Conservation (phyloP, 2,888 invertebrate genomes). For the Acronicta leporina region DNA sequence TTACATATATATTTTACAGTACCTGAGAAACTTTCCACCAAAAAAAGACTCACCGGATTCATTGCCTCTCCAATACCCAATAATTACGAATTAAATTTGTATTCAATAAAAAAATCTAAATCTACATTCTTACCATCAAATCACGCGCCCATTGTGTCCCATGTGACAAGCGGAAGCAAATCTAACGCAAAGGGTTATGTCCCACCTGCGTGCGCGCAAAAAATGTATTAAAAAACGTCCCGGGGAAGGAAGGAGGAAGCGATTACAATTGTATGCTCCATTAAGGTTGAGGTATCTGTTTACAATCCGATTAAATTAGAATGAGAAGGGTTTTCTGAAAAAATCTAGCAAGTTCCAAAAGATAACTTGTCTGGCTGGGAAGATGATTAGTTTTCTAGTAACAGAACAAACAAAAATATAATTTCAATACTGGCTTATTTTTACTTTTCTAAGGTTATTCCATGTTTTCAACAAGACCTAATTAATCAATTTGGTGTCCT, state of each 20-base stretch:
- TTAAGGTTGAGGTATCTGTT: slow-evolving; percentile 23
- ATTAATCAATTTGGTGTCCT: neutral
- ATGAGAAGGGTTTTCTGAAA: slow-evolving; percentile 10
- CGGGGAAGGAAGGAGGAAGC: slow-evolving; percentile 66
- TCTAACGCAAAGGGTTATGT: slow-evolving; percentile 73
- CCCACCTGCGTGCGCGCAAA: slow-evolving; percentile 78
- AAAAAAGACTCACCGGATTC: slow-evolving; percentile 26
- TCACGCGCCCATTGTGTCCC: slow-evolving; percentile 69
- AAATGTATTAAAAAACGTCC: slow-evolving; percentile 60
- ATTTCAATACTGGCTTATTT: neutral
- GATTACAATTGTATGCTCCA: slow-evolving; percentile 43
- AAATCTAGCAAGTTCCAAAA: too few relatives aligned
- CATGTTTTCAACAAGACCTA: neutral
- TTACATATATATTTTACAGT: too few relatives aligned
- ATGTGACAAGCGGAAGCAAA: slow-evolving; percentile 74
- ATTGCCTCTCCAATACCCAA: slow-evolving; percentile 18
- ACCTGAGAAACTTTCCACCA: neutral
- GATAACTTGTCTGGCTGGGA: too few relatives aligned
- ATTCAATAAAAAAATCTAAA: slow-evolving; percentile 36
- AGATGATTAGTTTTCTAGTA: neutral
- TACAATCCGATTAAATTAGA: slow-evolving; percentile 27
- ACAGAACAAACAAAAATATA: neutral
- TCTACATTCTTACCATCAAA: slow-evolving; percentile 62
- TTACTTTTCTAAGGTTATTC: neutral
- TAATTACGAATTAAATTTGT: slow-evolving; percentile 42